Evolutionary conservation across 2,113 vertebrate genomes (phyloP).

Genomic region (Microcebus lehilahytsara): DNA sequence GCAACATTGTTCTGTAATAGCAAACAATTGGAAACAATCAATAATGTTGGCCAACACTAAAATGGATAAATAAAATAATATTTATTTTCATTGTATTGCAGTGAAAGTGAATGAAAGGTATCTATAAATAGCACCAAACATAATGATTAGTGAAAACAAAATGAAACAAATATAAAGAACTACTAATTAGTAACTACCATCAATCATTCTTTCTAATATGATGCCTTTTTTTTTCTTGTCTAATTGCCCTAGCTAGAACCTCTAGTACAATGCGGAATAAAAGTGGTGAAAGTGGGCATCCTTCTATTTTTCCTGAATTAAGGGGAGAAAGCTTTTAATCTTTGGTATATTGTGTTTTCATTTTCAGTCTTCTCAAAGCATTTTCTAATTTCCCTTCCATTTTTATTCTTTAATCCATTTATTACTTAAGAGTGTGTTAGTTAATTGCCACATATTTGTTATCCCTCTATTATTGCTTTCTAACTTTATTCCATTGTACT

Average conservation of each 20-base stretch:
- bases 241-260: background rate
- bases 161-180: background rate
- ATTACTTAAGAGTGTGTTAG: background rate
- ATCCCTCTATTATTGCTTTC: background rate
- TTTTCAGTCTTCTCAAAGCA: background rate
- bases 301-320: background rate
- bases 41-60: background rate
- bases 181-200: background rate
- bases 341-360: background rate
- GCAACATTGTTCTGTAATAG: background rate
- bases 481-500: background rate
- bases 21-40: background rate
- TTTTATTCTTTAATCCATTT: conserved; percentile 9
- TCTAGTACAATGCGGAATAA: background rate
- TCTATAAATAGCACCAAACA: background rate
- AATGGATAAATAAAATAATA: background rate
- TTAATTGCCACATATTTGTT: background rate
- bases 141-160: background rate
- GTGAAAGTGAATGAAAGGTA: background rate
- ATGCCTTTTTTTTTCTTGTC: background rate
- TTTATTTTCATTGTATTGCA: background rate
- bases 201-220: background rate
- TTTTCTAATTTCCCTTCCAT: background rate
- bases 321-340: background rate
- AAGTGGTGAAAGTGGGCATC: background rate